Percentiles rank a stretch among this genome's conserved stretches.
Conservation (phyloP, 2,113 vertebrate genomes). For the Platysteira castanea region DNA sequence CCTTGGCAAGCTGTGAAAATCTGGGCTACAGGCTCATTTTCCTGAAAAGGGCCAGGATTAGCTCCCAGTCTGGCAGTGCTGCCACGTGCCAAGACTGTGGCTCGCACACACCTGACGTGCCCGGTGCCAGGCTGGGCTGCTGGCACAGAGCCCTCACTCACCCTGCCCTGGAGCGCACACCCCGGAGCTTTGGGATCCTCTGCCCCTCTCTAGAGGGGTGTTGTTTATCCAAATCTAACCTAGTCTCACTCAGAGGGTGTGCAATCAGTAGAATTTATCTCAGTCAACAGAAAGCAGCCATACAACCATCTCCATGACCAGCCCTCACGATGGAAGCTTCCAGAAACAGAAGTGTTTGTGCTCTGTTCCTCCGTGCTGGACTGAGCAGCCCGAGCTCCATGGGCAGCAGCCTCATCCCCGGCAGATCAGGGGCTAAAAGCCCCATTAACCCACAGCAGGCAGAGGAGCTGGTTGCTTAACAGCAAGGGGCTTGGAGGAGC, state of each 20-base stretch:
- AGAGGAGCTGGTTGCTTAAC: not conserved
- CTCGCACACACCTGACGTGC: not conserved
- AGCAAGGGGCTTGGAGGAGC: not conserved
- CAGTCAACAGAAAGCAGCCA: not conserved
- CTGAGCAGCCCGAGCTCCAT: not conserved
- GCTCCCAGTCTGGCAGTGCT: not conserved
- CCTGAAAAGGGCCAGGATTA: not conserved
- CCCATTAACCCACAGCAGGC: not conserved
- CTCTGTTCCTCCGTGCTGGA: not conserved
- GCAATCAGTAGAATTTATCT: too few relatives aligned
- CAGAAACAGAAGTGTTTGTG: not conserved
- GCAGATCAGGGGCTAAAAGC: not conserved
- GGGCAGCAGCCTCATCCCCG: not conserved
- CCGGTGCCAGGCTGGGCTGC: not conserved
- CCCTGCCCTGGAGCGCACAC: not conserved
- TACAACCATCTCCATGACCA: not conserved
- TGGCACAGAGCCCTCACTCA: not conserved
- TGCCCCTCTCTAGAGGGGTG: rapidly evolving
- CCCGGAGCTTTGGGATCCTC: too few relatives aligned
- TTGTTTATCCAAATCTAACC: not conserved
- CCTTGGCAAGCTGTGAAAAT: not conserved
- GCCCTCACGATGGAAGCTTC: not conserved
- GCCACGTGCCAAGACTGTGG: rapidly evolving
- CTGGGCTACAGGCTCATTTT: not conserved
- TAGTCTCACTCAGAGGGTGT: not conserved